Conservation (phyloP, 2,113 vertebrate species). For the Mesocricetus auratus region DNA sequence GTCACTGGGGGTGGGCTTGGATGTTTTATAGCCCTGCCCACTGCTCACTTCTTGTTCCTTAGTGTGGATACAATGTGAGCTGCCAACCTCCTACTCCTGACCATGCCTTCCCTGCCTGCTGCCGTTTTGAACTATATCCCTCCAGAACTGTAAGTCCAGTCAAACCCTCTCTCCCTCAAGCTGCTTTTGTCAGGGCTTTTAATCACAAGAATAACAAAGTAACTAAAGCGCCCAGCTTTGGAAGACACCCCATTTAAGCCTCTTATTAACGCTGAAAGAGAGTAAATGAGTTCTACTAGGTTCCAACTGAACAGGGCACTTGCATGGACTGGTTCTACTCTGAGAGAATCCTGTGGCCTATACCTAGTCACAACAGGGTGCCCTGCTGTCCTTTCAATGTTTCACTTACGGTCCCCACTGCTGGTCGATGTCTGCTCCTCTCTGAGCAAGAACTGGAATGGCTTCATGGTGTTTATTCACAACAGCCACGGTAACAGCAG, state of each 20-base stretch:
- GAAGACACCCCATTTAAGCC: not conserved
- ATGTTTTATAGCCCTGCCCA: not conserved
- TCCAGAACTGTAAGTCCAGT: not conserved
- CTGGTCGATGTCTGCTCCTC: constrained; percentile 89
- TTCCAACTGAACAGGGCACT: not conserved
- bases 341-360: not conserved
- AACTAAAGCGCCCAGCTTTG: not conserved
- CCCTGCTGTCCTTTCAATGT: not conserved
- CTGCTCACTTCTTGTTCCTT: not conserved
- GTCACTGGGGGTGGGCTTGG: not conserved
- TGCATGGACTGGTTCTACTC: not conserved
- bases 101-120: not conserved
- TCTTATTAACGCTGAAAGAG: not conserved
- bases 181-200: not conserved
- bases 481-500: constrained; percentile 87
- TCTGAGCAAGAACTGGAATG: constrained; percentile 89
- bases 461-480: constrained; percentile 85
- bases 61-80: not conserved
- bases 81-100: not conserved
- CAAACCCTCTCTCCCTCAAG: not conserved
- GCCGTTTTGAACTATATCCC: not conserved
- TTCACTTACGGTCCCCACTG: constrained; percentile 89
- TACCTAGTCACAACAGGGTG: not conserved
- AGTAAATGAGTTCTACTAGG: not conserved
- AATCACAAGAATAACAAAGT: not conserved